Evolutionary conservation across 2,113 vertebrate species (phyloP), one percentile per base, ranked within the genome.

Genomic region (Larimichthys polyactis): DNA sequence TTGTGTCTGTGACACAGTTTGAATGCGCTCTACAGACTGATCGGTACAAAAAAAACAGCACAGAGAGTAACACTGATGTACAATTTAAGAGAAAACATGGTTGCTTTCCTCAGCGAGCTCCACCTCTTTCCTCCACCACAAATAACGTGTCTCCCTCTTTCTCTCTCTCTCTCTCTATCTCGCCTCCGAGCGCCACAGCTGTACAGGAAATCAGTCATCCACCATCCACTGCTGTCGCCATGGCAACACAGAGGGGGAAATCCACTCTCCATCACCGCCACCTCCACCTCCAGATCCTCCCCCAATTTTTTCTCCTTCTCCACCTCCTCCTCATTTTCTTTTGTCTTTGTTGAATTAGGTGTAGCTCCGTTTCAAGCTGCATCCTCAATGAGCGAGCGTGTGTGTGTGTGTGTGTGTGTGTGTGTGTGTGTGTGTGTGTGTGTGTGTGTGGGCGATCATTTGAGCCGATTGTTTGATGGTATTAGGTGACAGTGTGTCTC

Each of bases 151-250:
- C 49, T 89, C 90, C 88, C 71, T 68, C 68, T 29, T 67, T 79
- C 0, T 19, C 85, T 72, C 27, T 27, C 27, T 27, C 27, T 27
- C 27, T 27, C 27, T 27, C 27, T 27, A 27, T 36, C 4, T 40
- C 69, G 67, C 69, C 90, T 82, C 44, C 67, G 16, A 89, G 90
- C 83, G 79, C 85, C 91, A 91, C 92, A 90, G 94, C 93, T 94
- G 95, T 65, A 84, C 91, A 94, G 94, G 96, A 96, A 96, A 96
- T 94, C 95, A 92, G 91, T 93, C 94, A 91, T 43, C 75, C 84
- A 93, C 87, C 22, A 95, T 96, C 92, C 89, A 86, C 87, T 81
- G 62, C 85, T 4, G 90, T 96, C 90, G 87, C 95, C 93, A 93
- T 95, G 95, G 96, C 90, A 96, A 96, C 94, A 78, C 67, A 55